These are phyloP conservation scores for Hermaeophaga mercurialis DNA, from an alignment of 2,888 invertebrate species.

Conservation along the genomic window DNA sequence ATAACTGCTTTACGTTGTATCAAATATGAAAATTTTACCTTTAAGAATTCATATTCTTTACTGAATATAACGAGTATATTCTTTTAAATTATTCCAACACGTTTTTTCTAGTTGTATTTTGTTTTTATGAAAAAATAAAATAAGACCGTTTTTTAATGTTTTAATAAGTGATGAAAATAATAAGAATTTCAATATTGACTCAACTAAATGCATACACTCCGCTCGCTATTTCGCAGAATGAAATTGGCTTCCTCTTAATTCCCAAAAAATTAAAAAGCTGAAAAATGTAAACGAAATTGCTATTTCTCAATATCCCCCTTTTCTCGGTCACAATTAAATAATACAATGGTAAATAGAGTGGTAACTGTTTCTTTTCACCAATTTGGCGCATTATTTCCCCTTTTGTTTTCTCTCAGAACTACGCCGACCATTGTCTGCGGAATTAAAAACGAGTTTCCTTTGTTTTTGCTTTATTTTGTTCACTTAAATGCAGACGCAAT, in stretches of 20 bases:
- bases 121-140: too few species aligned
- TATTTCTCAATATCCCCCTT: slow-evolving; percentile 4
- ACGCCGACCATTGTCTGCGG: slow-evolving; percentile 33
- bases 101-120: too few species aligned
- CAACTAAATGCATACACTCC: neutral
- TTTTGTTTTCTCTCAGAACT: slow-evolving; percentile 27
- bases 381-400: slow-evolving; percentile 40
- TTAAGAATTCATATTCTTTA: too few species aligned
- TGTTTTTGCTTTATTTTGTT: slow-evolving; percentile 40
- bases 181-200: slow-evolving; percentile 1
- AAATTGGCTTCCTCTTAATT: neutral
- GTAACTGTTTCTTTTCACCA: slow-evolving; percentile 42
- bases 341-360: slow-evolving; percentile 42
- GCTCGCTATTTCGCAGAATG: neutral
- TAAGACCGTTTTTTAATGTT: too few species aligned
- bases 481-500: slow-evolving; percentile 32
- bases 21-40: too few species aligned
- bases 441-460: slow-evolving; percentile 41
- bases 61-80: too few species aligned
- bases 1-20: too few species aligned
- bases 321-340: slow-evolving; percentile 4
- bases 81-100: too few species aligned
- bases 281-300: slow-evolving; percentile 7
- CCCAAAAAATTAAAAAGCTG: slow-evolving; percentile 9
- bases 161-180: too few species aligned